Conservation (phyloP, 2,113 vertebrate species). For the Oryzias woworae region DNA sequence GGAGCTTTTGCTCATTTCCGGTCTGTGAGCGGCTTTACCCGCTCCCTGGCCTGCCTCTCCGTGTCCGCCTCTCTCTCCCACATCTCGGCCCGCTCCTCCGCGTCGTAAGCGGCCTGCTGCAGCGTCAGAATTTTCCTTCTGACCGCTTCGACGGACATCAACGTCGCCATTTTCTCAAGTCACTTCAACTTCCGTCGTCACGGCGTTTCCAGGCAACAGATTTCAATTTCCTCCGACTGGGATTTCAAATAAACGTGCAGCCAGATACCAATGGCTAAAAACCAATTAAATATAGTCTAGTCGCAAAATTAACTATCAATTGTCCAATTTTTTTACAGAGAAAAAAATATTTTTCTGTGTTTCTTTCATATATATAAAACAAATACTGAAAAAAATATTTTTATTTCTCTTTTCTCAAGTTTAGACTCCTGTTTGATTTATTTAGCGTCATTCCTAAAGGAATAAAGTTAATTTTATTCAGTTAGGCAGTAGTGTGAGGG, state of each 20-base stretch:
- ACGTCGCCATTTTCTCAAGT: constrained; percentile 40
- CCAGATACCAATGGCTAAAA: background rate
- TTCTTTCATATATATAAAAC: no score
- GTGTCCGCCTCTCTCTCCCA: constrained; percentile 79
- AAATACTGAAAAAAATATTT: no score
- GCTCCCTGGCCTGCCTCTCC: constrained; percentile 78
- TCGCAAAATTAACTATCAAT: background rate
- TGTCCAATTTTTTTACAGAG: no score
- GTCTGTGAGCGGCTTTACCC: constrained; percentile 65
- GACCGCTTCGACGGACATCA: constrained; percentile 79
- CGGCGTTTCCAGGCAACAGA: constrained; percentile 41
- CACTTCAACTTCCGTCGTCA: background rate
- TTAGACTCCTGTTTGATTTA: no score
- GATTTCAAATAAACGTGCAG: background rate
- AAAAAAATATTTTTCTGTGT: no score
- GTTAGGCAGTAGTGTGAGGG: no score
- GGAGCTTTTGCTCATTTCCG: background rate
- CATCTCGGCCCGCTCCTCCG: constrained; percentile 80
- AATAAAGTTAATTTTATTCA: no score
- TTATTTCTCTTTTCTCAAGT: no score
- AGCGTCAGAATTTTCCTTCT: constrained; percentile 84
- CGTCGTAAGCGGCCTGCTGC: constrained; percentile 83
- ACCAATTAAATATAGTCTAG: background rate
- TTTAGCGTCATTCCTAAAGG: no score
- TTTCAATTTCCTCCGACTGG: no score